phyloP scores from a whole-genome alignment of 2,113 vertebrate genomes.

The Mionectes macconnelli region DNA sequence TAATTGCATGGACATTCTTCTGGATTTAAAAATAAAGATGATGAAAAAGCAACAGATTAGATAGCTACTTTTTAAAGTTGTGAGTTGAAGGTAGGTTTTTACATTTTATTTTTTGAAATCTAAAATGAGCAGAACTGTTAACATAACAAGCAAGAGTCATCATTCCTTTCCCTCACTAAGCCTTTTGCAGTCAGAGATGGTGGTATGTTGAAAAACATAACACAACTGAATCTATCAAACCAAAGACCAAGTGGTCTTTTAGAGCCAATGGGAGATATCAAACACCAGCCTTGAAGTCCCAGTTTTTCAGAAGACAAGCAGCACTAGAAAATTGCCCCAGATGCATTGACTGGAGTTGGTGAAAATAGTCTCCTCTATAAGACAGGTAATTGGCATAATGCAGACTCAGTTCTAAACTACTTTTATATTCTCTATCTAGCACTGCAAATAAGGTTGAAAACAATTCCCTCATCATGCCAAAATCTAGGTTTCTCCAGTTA shows the following conservation, averaged over 20 bases:
- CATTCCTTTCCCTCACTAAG: not conserved
- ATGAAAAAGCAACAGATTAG: not conserved
- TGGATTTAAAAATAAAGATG: not conserved
- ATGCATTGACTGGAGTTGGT: not conserved
- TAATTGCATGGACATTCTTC: not conserved
- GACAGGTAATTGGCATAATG: not conserved
- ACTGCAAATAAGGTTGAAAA: not conserved
- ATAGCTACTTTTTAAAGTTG: not conserved
- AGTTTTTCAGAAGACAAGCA: not conserved
- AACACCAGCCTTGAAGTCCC: not conserved
- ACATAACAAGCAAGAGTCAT: not conserved
- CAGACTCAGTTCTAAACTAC: not conserved
- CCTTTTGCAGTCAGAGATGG: not conserved
- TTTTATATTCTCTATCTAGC: not conserved
- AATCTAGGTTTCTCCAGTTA: not conserved
- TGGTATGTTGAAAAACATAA: not conserved
- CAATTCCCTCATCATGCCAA: not conserved
- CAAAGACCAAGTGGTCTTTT: not conserved
- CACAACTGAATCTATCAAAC: not conserved
- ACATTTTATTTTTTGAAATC: not conserved
- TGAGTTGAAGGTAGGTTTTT: not conserved
- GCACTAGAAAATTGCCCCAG: not conserved
- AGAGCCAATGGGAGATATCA: not conserved
- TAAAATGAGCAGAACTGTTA: not conserved
- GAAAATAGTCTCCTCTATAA: not conserved